Evolutionary conservation across 1,140 invertebrate species (phyloP), one percentile per base, ranked within the genome.

Genomic region (Homalodisca vitripennis): DNA sequence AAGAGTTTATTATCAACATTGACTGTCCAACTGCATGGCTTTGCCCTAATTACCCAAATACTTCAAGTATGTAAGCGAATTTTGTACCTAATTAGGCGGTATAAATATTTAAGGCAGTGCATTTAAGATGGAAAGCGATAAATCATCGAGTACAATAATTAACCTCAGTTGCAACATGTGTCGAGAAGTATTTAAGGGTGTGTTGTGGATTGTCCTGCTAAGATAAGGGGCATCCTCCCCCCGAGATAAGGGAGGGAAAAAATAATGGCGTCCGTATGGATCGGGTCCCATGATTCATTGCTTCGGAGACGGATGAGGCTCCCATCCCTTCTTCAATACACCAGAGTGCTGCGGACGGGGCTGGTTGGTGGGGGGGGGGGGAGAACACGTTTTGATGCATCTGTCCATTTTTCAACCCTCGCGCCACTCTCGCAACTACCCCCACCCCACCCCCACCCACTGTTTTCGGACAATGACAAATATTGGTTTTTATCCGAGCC

Each of bases 271-370:
- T 34, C 60, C 64, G 67, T 65, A 62, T 63, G 68, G 65, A 67
- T 63, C 60, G 62, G n/a, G 41, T 65, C 30, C 66, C 68, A 73
- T 73, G 72, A 73, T 73, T 73, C 72, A 73, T 73, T 53, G 72
- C 34, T 24, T 26, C 48, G 66, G 63, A 73, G 72, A 73, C 71
- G 72, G 72, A 73, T 73, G 72, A 70, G 31, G 66, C 57, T 41
- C 57, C 66, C 67, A 62, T 66, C 32, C 67, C 48, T 26, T n/a
- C 47, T 30, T 62, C 55, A 63, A 41, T 30, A 46, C 32, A 34
- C 55, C 31, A 41, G 34, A 48, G 55, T 30, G 31, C 47, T 34
- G 20, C 63, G 31, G 48, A 20, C 22, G 65, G 20, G 30, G n/a
- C n/a, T n/a, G n/a, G n/a, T n/a, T n/a, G 31, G 29, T n/a, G n/a